Conservation (phyloP, 92 coral and sea anemone genomes). For the Heteractis magnifica region DNA sequence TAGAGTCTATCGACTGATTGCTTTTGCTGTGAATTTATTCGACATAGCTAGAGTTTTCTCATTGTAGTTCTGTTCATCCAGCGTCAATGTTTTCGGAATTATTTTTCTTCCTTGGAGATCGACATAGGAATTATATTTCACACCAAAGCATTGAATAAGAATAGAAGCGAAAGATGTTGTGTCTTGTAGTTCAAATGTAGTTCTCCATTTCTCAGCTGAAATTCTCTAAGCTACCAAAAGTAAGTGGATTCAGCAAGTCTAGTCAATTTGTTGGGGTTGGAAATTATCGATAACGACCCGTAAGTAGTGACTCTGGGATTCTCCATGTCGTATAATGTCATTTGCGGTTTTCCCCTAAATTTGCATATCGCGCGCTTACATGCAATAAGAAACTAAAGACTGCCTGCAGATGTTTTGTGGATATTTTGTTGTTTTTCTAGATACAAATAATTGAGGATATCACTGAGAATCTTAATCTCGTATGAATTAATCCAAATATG, state of each 20-base stretch:
- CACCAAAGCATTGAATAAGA: background rate
- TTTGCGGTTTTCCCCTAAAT: conserved; percentile 3
- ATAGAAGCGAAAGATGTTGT: background rate
- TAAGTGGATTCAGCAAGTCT: background rate
- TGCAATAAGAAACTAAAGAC: background rate
- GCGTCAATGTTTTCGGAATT: background rate
- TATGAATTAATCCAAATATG: background rate
- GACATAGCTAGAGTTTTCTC: background rate
- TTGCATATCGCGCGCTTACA: background rate
- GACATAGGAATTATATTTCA: background rate
- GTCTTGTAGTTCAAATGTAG: background rate
- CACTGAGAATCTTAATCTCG: background rate
- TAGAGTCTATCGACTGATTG: background rate
- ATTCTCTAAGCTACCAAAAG: background rate
- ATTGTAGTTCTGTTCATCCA: background rate
- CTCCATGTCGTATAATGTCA: background rate
- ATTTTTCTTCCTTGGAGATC: background rate
- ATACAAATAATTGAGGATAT: background rate
- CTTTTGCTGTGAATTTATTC: background rate
- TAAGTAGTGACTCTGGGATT: background rate
- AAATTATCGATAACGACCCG: background rate
- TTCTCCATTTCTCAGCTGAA: background rate
- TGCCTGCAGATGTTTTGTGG: background rate
- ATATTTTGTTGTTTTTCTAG: background rate
- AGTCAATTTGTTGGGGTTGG: background rate